Evolutionary conservation across 2,888 invertebrate genomes (phyloP).

Genomic region (Apoda limacodes): DNA sequence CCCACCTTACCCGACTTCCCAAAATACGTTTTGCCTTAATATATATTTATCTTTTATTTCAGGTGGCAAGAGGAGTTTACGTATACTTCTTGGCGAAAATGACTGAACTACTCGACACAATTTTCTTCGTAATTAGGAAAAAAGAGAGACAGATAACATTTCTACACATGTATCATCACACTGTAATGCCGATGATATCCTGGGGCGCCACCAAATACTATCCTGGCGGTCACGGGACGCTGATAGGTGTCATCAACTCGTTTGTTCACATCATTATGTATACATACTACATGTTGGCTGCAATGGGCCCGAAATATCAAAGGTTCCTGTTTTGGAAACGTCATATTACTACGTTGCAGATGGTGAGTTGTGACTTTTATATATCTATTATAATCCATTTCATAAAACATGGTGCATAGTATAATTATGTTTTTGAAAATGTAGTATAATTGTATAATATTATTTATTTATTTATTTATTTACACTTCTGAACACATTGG

Average conservation of each 20-base stretch:
- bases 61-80: conserved; percentile 81
- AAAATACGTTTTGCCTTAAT: no score
- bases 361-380: conserved; percentile 78
- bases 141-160: conserved; percentile 91
- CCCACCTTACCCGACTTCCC: no score
- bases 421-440: no score
- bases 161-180: conserved; percentile 94
- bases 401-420: no score
- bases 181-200: conserved; percentile 93
- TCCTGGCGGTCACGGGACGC: conserved; percentile 90
- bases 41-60: no score
- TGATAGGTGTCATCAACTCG: conserved; percentile 91
- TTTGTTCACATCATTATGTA: conserved; percentile 98
- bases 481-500: no score
- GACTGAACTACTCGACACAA: conserved; percentile 89
- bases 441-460: no score
- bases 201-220: conserved; percentile 94
- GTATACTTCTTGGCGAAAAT: conserved; percentile 91
- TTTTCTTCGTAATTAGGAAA: conserved; percentile 94
- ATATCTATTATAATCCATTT: no score
- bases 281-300: conserved; percentile 89
- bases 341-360: conserved; percentile 90
- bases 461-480: no score
- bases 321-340: conserved; percentile 95
- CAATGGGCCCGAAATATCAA: conserved; percentile 88